Conservation (phyloP, 2,888 invertebrate genomes). For the Drosophila putrida region DNA sequence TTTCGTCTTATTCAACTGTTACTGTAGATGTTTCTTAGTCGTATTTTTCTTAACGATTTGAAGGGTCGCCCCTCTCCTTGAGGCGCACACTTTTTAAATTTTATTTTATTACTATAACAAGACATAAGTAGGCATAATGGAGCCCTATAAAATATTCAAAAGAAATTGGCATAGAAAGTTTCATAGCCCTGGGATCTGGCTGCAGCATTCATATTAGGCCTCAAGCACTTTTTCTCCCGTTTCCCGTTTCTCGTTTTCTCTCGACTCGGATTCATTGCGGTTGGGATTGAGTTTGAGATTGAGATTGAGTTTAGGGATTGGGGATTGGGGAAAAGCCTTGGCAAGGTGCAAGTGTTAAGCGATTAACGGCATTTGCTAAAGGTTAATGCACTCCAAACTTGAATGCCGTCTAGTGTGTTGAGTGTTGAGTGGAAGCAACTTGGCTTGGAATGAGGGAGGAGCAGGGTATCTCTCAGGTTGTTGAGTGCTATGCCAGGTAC, state of each 20-base stretch:
- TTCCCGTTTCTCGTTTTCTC: no score
- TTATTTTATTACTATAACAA: conserved; percentile 84
- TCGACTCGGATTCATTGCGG: conserved; percentile 8
- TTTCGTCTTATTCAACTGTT: conserved; percentile 32
- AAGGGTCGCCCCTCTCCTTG: conserved; percentile 12
- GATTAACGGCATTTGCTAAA: conserved; percentile 66
- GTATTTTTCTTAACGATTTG: conserved; percentile 70
- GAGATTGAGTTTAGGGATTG: neutral
- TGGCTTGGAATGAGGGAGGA: neutral
- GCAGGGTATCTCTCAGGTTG: neutral
- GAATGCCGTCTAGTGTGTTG: conserved; percentile 38
- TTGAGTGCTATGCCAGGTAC: conserved; percentile 33
- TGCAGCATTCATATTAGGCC: conserved; percentile 33
- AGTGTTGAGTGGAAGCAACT: conserved; percentile 1
- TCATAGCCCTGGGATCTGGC: neutral
- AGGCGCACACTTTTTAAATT: conserved; percentile 71
- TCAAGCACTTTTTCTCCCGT: conserved; percentile 14
- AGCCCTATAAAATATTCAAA: conserved; percentile 82
- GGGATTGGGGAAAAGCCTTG: conserved; percentile 9
- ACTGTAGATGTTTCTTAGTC: conserved; percentile 30
- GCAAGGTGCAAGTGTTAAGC: conserved; percentile 63
- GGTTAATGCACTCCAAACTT: conserved; percentile 75
- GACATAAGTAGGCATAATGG: conserved; percentile 83
- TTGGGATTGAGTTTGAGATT: neutral
- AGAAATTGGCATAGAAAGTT: conserved; percentile 80